Percentiles rank a stretch among this genome's conserved stretches.
phyloP scores from a whole-genome alignment of 2,113 vertebrate species.

The Clarias macrocephalus region DNA sequence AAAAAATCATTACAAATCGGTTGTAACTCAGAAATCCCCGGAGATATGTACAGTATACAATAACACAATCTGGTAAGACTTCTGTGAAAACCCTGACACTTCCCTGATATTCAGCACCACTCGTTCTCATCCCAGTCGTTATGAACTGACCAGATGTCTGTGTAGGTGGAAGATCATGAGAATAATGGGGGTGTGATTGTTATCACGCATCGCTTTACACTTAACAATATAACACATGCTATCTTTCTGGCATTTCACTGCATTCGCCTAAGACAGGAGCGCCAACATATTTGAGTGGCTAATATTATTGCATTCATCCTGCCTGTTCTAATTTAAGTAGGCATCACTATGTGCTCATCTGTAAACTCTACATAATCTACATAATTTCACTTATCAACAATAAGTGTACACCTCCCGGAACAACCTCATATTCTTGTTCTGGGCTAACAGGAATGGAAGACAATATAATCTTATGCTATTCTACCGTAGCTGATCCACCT shows the following conservation, averaged over 20 bases:
- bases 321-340: neutral
- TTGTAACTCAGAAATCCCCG: neutral
- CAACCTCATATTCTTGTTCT: too few relatives aligned
- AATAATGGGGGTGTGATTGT: neutral
- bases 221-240: neutral
- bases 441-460: too few relatives aligned
- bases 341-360: neutral
- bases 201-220: neutral
- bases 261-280: neutral
- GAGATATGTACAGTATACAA: too few relatives aligned
- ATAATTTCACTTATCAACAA: neutral
- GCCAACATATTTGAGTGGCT: neutral
- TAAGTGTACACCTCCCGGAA: neutral
- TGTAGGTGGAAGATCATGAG: neutral
- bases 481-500: too few relatives aligned
- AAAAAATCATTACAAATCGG: neutral
- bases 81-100: neutral
- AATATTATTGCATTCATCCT: neutral
- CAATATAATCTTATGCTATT: too few relatives aligned
- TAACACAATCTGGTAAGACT: neutral
- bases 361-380: neutral
- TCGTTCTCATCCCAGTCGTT: neutral
- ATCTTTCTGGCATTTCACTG: neutral
- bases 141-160: slow-evolving; percentile 8
- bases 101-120: neutral